Evolutionary conservation across 2,888 invertebrate species (phyloP), one percentile per base, ranked within the genome.

Genomic region (Pyrochroa serraticornis): DNA sequence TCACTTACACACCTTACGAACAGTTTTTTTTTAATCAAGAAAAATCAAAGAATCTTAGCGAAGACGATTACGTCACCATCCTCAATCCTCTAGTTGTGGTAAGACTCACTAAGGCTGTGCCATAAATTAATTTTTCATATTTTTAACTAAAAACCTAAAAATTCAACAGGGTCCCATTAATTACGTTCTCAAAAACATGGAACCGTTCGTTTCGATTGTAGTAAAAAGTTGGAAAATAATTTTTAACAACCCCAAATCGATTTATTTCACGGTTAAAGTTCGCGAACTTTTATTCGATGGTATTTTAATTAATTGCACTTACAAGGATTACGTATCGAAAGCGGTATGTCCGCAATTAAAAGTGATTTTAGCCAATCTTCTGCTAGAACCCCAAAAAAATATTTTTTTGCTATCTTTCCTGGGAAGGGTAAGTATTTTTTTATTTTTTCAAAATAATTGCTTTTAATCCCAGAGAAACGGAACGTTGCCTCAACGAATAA

Each of bases 251-350:
- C 22, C 22, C 22, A 22, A 22, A 22, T 22, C 22, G 5, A 71
- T 87, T 0, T 91, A 91, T 72, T 50, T 87, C 62, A 85, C 83
- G 1, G 84, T 82, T 0, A 87, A 85, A 58, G 90, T 85, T 0
- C 79, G 86, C 71, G 90, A 93, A 60, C 74, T 93, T 22, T 79
- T 93, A 33, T 93, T 92, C 73, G 83, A 87, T 36, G 93, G 93
- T 0, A 68, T 90, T 3, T 75, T 82, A 0, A 84, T 93, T 35
- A 88, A 92, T 69, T 93, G 93, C 67, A 85, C 84, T 0, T 85
- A 87, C 33, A 86, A 84, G 0, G 91, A 92, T 64, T 92, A 92
- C 64, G 87, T 90, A 0, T 88, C 89, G 0, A 87, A 88, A 70
- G 90, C 91, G 0, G 83, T 90, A 0, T 93, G 93, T 71, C 81